These are phyloP conservation scores for Heliothis subflexa DNA, from an alignment of 1,140 invertebrate species.

Conservation along the genomic window DNA sequence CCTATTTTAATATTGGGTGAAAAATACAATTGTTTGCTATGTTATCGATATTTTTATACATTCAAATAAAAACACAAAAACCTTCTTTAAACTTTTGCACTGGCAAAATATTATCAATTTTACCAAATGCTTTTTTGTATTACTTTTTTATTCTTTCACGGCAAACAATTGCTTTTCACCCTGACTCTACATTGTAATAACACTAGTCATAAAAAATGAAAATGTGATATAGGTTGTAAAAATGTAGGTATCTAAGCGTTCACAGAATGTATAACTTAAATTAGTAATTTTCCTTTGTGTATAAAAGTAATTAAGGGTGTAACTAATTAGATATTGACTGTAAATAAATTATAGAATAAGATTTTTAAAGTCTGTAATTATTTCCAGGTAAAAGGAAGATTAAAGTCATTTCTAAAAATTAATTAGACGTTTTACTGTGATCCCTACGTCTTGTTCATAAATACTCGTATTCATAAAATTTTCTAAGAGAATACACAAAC, in stretches of 20 bases:
- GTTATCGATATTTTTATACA: slow-evolving; percentile 19
- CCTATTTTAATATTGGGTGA: slow-evolving; percentile 36
- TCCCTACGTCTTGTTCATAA: neutral
- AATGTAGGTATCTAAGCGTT: slow-evolving; percentile 71
- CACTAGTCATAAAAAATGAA: slow-evolving; percentile 77
- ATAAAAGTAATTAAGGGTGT: slow-evolving; percentile 61
- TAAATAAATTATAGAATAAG: slow-evolving; percentile 82
- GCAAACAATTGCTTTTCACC: slow-evolving; percentile 29
- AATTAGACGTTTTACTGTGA: slow-evolving; percentile 33
- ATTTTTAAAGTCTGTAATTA: slow-evolving; percentile 85
- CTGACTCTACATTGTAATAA: slow-evolving; percentile 33
- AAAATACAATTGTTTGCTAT: slow-evolving; percentile 19
- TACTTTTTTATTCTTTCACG: neutral
- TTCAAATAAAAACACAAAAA: neutral
- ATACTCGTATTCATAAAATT: neutral
- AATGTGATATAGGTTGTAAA: slow-evolving; percentile 86
- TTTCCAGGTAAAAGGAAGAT: slow-evolving; percentile 78
- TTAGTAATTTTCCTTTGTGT: slow-evolving; percentile 64
- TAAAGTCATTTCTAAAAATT: slow-evolving; percentile 82
- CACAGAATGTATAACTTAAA: slow-evolving; percentile 71
- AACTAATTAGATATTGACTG: slow-evolving; percentile 64
- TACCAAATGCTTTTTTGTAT: neutral
- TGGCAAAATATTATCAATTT: too few species aligned
- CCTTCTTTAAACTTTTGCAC: neutral
- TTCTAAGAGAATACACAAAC: neutral